A percentile compares a stretch with the other conserved stretches of the same genome.
These are phyloP conservation scores for Scatophagus argus DNA, from an alignment of 2,113 vertebrate genomes.

Conservation along the genomic window DNA sequence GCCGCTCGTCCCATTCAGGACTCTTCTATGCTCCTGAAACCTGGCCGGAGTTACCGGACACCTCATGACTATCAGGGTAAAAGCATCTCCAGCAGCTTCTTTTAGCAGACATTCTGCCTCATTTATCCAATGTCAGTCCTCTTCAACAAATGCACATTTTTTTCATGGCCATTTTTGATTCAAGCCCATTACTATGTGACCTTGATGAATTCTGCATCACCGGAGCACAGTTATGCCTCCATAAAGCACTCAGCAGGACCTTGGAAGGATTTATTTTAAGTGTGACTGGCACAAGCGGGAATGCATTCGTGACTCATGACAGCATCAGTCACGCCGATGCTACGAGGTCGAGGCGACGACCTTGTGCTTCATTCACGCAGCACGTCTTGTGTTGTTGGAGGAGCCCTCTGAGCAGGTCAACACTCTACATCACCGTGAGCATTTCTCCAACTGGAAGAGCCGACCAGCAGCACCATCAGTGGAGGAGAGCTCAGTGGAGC, in stretches of 20 bases:
- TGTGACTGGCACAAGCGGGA: not conserved
- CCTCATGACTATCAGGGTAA: not conserved
- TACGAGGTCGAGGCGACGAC: not conserved
- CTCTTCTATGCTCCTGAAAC: not conserved
- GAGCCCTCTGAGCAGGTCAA: not conserved
- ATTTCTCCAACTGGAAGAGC: not conserved
- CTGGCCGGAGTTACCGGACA: too few species aligned
- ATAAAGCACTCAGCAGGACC: not conserved
- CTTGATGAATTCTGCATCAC: not conserved
- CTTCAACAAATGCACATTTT: not conserved
- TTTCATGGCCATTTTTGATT: not conserved
- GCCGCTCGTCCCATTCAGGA: not conserved
- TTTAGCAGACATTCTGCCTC: not conserved
- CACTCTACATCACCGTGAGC: not conserved
- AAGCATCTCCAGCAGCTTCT: not conserved
- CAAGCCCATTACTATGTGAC: not conserved
- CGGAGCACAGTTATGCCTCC: not conserved
- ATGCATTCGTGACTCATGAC: not conserved
- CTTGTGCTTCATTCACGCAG: not conserved
- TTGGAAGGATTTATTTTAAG: not conserved
- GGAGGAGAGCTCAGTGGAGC: too few species aligned
- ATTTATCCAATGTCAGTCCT: not conserved
- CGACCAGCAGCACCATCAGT: not conserved
- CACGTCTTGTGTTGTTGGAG: not conserved
- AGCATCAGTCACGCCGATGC: not conserved